A percentile compares a stretch with the other conserved stretches of the same genome.
Evolutionary conservation across 2,113 vertebrate genomes (phyloP).

Genomic region (Mirounga angustirostris): DNA sequence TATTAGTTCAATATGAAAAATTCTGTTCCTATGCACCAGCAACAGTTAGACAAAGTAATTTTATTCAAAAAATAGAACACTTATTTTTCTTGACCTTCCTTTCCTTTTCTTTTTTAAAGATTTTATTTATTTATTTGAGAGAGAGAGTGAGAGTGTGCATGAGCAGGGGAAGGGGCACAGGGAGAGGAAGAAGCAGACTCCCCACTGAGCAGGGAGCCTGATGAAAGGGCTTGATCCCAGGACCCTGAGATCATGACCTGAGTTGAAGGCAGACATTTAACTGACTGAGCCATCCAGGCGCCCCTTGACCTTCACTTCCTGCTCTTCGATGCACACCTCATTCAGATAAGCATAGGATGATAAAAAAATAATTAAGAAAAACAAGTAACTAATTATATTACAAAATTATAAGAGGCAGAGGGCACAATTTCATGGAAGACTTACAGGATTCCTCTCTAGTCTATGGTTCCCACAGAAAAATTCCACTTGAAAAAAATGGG

Average conservation of each 20-base stretch:
- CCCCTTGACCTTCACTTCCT: constrained; percentile 34
- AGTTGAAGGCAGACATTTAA: background rate
- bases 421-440: background rate
- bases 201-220: too few species aligned
- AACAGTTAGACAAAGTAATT: constrained; percentile 6
- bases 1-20: constrained; percentile 35
- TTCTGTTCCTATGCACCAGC: background rate
- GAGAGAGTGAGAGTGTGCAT: background rate
- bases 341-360: background rate
- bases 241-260: background rate
- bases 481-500: constrained; percentile 17
- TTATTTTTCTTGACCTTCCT: constrained; percentile 58
- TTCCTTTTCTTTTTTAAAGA: background rate
- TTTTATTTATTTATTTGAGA: background rate
- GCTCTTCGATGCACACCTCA: background rate
- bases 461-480: constrained; percentile 47
- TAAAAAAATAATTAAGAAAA: constrained; percentile 55
- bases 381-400: constrained; percentile 56
- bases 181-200: background rate
- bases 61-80: background rate
- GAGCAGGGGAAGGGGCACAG: too few species aligned
- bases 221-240: too few species aligned
- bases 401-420: background rate
- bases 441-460: background rate
- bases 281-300: too few species aligned